Base-by-base conservation (phyloP, 30 jellyfish, hydroid and myxozoan species). In the Hydra vulgaris region DNA sequence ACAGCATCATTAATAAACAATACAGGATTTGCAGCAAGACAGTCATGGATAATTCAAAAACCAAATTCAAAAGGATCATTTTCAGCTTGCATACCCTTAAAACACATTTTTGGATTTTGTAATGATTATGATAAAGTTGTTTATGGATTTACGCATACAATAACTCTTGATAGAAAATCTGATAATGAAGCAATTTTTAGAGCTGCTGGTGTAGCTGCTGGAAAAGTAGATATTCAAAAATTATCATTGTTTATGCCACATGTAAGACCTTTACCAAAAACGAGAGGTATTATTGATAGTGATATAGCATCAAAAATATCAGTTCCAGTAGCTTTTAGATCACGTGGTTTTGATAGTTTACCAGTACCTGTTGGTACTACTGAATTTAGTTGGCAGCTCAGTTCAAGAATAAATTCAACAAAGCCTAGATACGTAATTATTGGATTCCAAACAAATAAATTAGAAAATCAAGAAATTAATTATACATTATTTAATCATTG, bases 71-170 rank as follows among this genome's bases (percentile, higher is more conserved):
- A 69, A 23, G 76, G 76, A 3, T 23, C 27, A 21, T 69, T 69
- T 69, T 23, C 26, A 69, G 5, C 15, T 8, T 23, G 76, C 27
- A 69, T 69, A 21, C 76, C 76, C 8, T 23, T 69, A 21, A 69
- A 69, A 8, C 27, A 69, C 27, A 69, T 69, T 23, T 69, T 69
- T 69, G 76, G 76, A 15, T 69, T 69, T 15, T 69, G 76, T 23
- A 15, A 69, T 21, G 8, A 69, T 15, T 69, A 69, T 69, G 27
- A 21, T 21, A 69, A 69, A 23, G 15, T 23, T 21, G 15, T 69
- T 69, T 69, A 69, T 15, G 76, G 76, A 8, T 23, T 69, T 21
- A 69, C 5, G 27, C 76, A 69, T 8, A 23, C 26, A 5, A 5
- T 21, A 1, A 69, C 76, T 23, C 76, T 69, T 21, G 15, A 69